These are phyloP conservation scores for Dynastes hyllus DNA, from an alignment of 2,888 invertebrate genomes.

Conservation along the genomic window DNA sequence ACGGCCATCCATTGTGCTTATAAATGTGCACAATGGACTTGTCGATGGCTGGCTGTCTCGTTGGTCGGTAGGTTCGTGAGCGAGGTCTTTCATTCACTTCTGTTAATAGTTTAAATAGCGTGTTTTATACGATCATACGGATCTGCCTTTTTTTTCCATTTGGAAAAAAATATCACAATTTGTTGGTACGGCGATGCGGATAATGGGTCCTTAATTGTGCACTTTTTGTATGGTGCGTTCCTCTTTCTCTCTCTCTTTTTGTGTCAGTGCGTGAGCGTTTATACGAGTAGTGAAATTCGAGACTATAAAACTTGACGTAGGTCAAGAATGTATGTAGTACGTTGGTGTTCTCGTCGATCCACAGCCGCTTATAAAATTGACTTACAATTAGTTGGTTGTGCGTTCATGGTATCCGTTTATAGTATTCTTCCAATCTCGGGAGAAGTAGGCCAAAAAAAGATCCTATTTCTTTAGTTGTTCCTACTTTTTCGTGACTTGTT, in stretches of 20 bases:
- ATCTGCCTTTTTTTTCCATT: slow-evolving; percentile 49
- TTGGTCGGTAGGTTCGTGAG: slow-evolving; percentile 17
- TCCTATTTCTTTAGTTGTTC: too few relatives aligned
- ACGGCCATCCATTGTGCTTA: slow-evolving; percentile 57
- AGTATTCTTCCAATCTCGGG: too few relatives aligned
- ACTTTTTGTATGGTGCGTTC: slow-evolving; percentile 48
- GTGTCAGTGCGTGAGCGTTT: slow-evolving; percentile 5
- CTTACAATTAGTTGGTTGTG: neutral
- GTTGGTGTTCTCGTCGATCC: slow-evolving; percentile 21
- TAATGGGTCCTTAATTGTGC: slow-evolving; percentile 57
- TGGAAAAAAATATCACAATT: slow-evolving; percentile 54
- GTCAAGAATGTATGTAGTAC: slow-evolving; percentile 37
- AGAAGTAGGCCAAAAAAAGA: too few relatives aligned
- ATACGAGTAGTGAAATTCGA: slow-evolving; percentile 38
- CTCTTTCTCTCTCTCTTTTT: slow-evolving; percentile 1
- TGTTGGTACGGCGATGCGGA: slow-evolving; percentile 53
- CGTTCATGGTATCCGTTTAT: neutral
- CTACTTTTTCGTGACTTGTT: too few relatives aligned
- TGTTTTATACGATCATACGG: slow-evolving; percentile 59
- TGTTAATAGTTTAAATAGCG: slow-evolving; percentile 61
- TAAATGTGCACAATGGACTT: slow-evolving; percentile 58
- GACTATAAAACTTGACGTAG: slow-evolving; percentile 48
- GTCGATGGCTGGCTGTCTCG: slow-evolving; percentile 56
- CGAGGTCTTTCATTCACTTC: slow-evolving; percentile 55
- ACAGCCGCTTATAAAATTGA: slow-evolving; percentile 1